Percentiles rank a stretch among this genome's conserved stretches.
phyloP scores from a whole-genome alignment of 1,140 invertebrate genomes.

The Drosophila lacertosa region DNA sequence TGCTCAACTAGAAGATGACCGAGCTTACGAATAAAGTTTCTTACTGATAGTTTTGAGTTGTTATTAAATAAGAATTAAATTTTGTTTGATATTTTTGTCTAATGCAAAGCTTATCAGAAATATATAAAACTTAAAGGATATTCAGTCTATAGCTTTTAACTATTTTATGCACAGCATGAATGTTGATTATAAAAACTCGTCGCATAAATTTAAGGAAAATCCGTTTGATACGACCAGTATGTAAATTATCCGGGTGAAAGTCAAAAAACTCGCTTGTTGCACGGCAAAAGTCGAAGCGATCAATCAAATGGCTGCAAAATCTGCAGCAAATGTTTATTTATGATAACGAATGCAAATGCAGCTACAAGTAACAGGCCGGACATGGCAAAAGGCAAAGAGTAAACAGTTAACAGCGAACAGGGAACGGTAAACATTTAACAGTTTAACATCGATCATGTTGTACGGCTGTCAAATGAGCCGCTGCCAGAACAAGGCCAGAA shows the following conservation, averaged over 20 bases:
- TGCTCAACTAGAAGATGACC: neutral
- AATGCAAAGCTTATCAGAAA: too few relatives aligned
- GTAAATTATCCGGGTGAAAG: neutral
- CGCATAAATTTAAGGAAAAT: neutral
- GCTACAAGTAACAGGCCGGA: neutral
- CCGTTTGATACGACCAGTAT: neutral
- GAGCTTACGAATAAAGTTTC: too few relatives aligned
- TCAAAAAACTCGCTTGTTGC: neutral
- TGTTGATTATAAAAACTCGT: neutral
- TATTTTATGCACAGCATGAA: too few relatives aligned
- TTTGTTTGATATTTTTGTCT: too few relatives aligned
- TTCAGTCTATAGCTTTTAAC: too few relatives aligned
- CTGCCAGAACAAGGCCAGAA: slow-evolving; percentile 53
- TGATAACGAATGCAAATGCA: slow-evolving; percentile 57
- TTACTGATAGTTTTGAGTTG: too few relatives aligned
- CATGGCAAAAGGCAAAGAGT: neutral
- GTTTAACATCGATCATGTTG: slow-evolving; percentile 72
- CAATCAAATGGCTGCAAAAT: slow-evolving; percentile 34
- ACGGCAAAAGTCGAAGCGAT: slow-evolving; percentile 3
- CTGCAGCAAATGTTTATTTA: slow-evolving; percentile 50
- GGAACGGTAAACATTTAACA: slow-evolving; percentile 56
- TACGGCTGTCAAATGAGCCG: slow-evolving; percentile 71
- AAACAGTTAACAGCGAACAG: slow-evolving; percentile 52
- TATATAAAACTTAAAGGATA: too few relatives aligned
- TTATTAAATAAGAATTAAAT: too few relatives aligned